Base-by-base conservation (phyloP, 2,113 vertebrate species). In the Mesembrinibis cayennensis region DNA sequence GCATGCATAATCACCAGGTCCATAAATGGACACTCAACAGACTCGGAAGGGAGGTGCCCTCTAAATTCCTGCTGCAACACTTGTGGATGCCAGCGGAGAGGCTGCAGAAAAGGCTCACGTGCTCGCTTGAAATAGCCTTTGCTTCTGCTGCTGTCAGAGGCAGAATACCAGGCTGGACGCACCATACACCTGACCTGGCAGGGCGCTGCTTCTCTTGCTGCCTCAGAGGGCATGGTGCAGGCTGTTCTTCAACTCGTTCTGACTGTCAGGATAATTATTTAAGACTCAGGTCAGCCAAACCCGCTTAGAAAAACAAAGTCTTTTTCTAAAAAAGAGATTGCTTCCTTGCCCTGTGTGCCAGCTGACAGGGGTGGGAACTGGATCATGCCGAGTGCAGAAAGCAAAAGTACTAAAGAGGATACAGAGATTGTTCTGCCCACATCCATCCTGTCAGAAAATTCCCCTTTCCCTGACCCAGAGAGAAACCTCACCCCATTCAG, bases 81-180 rank as follows among this genome's bases (percentile, higher is more conserved):
- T 96, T 95, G 83, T 79, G 91, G 45, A 84, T 96, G 93, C 94
- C 91, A 96, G 81, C 83, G 44, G 80, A 73, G 76, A 89, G 72
- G 42, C 87, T 95, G 71, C 89, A 90, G 82, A 52, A 83, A 61
- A 77, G 71, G 26, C 69, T 94, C 83, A 63, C 0, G 0, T 84
- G 77, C 59, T 82, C 1, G 7, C 91, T 91, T 0, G 0, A 95
- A 97, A 94, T 94, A 95, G 81, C 72, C 47, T 78, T 81, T 83
- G 14, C 44, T 96, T 92, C 90, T 91, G 76, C 65, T 78, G 72
- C 90, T 91, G 40, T 66, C 0, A 0, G 32, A 87, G 89, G 55
- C 45, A 50, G 89, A 74, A 4, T 63, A 13, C n/a, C 25, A 44
- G 32, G 19, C 52, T 95, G 82, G 40, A 23, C 62, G 38, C 23